Percentiles rank a stretch among this genome's conserved stretches.
Conservation (phyloP, 2,888 invertebrate genomes). For the Lepidochitona cinerea region DNA sequence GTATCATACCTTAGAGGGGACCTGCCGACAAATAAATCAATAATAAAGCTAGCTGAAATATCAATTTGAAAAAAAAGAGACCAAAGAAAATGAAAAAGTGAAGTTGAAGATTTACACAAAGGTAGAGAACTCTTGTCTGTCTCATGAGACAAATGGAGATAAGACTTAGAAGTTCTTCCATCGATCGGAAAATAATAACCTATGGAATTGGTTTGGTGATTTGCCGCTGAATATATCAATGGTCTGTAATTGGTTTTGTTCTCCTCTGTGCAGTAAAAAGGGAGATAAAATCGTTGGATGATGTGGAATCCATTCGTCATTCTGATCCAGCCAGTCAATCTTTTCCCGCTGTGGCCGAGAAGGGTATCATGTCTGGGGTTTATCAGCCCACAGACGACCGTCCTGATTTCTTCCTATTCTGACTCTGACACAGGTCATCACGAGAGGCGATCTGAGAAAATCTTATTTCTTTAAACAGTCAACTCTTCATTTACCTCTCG, state of each 20-base stretch:
- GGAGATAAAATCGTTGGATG: not conserved
- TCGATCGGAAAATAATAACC: constrained; percentile 6
- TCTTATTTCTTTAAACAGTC: no score
- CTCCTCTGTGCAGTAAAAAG: constrained; percentile 4
- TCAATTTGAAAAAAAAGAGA: no score
- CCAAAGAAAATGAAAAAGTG: no score
- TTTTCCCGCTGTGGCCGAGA: not conserved
- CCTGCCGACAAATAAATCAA: no score
- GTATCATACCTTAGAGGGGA: no score
- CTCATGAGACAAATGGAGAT: not conserved
- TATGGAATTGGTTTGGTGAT: constrained; percentile 6
- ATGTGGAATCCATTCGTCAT: not conserved
- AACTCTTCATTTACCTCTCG: no score
- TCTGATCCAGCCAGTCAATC: not conserved
- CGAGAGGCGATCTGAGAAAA: no score
- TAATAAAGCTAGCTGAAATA: no score
- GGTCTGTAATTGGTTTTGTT: constrained; percentile 8
- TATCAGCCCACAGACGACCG: no score
- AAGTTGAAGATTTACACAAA: no score
- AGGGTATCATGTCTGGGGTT: not conserved
- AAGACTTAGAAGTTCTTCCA: not conserved
- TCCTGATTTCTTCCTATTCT: no score
- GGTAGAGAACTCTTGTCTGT: not conserved
- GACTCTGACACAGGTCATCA: no score
- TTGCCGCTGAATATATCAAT: constrained; percentile 6